These are phyloP conservation scores for Oryzias melastigma DNA, from an alignment of 2,113 vertebrate genomes.

Conservation along the genomic window DNA sequence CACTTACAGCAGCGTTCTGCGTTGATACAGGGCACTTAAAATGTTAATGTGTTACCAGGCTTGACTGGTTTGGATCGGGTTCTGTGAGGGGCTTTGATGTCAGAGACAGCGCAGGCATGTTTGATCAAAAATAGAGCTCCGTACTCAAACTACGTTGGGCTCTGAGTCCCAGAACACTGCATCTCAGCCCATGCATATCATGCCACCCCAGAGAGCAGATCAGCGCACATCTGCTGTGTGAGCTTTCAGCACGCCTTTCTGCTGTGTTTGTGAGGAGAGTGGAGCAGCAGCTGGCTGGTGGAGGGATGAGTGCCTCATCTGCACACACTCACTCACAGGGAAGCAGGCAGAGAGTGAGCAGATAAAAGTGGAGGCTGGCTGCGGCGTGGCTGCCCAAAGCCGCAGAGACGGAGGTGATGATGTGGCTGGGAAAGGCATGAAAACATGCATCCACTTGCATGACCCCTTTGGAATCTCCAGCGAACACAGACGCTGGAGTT, in stretches of 20 bases:
- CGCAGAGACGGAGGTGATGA: conserved; percentile 37
- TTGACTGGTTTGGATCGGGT: not conserved
- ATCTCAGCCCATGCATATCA: conserved; percentile 40
- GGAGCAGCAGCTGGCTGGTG: conserved; percentile 64
- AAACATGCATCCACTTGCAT: conserved; percentile 24
- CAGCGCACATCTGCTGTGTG: conserved; percentile 54
- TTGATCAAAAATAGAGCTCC: conserved; percentile 6
- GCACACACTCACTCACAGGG: not conserved
- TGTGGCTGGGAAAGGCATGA: conserved; percentile 32
- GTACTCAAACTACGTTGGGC: conserved; percentile 45
- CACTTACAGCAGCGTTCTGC: not conserved
- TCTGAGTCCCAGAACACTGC: conserved; percentile 14
- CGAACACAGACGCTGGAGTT: conserved; percentile 5
- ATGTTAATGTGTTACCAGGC: conserved; percentile 1
- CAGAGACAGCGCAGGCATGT: not conserved
- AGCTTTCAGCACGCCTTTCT: conserved; percentile 28
- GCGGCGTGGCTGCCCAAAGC: conserved; percentile 21
- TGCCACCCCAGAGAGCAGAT: conserved; percentile 59
- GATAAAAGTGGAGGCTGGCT: conserved; percentile 21
- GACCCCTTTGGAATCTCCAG: conserved; percentile 15
- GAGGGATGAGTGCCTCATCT: conserved; percentile 24
- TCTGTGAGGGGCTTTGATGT: not conserved
- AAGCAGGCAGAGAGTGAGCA: not conserved
- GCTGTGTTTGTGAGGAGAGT: conserved; percentile 16
- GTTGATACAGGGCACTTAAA: not conserved